Evolutionary conservation across 2,888 invertebrate species (phyloP), one percentile per base, ranked within the genome.

Genomic region (Heliconius cydno): DNA sequence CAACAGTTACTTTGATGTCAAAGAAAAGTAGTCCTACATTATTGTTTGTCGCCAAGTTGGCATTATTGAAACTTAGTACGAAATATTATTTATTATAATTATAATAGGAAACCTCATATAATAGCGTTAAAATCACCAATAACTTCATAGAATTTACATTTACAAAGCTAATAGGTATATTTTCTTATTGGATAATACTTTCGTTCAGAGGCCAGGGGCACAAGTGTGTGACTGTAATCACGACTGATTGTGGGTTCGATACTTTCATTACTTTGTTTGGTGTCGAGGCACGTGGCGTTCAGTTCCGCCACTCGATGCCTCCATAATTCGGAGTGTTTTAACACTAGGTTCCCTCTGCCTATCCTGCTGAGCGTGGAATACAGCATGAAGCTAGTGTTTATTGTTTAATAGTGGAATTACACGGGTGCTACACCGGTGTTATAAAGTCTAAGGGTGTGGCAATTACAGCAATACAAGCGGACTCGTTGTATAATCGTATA

Each of bases 101-200:
- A 87, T 86, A 89, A 89, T 87, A 81, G 82, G 89, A 90, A 90
- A 84, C 87, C 91, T 81, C 84, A 82, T 75, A 86, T 85, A 87
- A 85, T 84, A 84, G 84, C 84, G 68, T 75, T 76, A 85, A 79
- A 84, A 79, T 82, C 79, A 81, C 73, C 80, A 86, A 88, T 87
- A 85, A 86, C 86, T 89, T 87, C 87, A 87, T 86, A 84, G 83
- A 81, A 86, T 87, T 84, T 83, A 85, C 85, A 84, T 85, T 86
- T 87, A 86, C 85, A 89, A 89, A 74, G 76, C 57, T 57, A 0
- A 30, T 5, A 73, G 25, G 63, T 79, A 15, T 79, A n/a, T 60
- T 60, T 73, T 60, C n/a, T 25, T 60, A 73, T 60, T 73, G 25
- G 3, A 34, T 60, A 57, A 57, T 72, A 60, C n/a, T 74, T 66